These are phyloP conservation scores for Eristalis tenax DNA, from an alignment of 2,888 invertebrate genomes.

Conservation along the genomic window DNA sequence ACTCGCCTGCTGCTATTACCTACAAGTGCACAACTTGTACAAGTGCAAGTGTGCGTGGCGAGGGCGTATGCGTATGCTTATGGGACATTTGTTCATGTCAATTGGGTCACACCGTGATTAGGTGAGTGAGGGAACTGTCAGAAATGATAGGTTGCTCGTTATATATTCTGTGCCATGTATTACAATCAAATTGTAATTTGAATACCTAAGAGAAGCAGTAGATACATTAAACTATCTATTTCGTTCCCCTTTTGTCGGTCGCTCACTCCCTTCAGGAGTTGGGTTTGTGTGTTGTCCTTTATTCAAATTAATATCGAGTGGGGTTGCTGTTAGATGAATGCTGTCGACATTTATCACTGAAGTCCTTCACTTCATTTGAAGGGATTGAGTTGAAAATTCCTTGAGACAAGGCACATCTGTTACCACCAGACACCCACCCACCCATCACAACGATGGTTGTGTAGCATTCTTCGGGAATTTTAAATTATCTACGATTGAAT, in stretches of 20 bases:
- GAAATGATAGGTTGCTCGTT: slow-evolving; percentile 51
- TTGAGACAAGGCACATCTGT: slow-evolving; percentile 66
- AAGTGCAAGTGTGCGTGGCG: not conserved
- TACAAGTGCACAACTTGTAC: not conserved
- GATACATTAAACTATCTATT: slow-evolving; percentile 40
- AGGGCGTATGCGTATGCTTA: not conserved
- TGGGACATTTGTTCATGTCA: slow-evolving; percentile 61
- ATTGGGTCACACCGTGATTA: slow-evolving; percentile 34
- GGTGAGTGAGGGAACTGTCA: slow-evolving; percentile 8
- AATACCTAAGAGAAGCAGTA: slow-evolving; percentile 49
- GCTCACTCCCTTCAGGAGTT: not conserved
- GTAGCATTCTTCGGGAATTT: slow-evolving; percentile 62
- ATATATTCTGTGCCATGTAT: slow-evolving; percentile 61
- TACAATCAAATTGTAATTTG: slow-evolving; percentile 70
- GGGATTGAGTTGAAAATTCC: slow-evolving; percentile 45
- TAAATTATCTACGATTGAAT: slow-evolving; percentile 50
- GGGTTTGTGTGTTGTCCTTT: slow-evolving; percentile 55
- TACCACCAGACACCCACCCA: not conserved
- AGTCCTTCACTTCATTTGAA: slow-evolving; percentile 44
- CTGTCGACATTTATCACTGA: slow-evolving; percentile 64
- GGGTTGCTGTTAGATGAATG: slow-evolving; percentile 62
- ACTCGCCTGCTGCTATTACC: not conserved
- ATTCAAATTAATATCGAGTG: slow-evolving; percentile 66
- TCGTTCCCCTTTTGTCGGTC: not conserved
- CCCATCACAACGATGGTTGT: slow-evolving; percentile 11